Conservation (phyloP, 2,888 invertebrate species). For the Hololepta plana region DNA sequence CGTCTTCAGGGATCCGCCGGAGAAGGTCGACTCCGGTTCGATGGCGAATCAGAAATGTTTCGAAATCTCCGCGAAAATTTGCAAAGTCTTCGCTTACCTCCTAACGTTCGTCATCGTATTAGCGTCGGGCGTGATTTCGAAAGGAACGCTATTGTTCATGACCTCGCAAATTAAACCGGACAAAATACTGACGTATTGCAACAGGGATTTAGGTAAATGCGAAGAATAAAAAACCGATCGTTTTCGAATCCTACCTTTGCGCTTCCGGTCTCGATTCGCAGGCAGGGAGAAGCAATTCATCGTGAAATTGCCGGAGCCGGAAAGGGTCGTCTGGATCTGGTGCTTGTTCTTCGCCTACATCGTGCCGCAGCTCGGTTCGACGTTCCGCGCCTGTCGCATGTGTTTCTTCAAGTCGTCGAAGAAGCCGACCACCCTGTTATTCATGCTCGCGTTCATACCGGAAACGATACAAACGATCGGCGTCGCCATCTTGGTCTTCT, state of each 20-base stretch:
- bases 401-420: slow-evolving; percentile 81
- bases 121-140: slow-evolving; percentile 69
- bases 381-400: slow-evolving; percentile 70
- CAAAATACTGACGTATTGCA: slow-evolving; percentile 62
- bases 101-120: slow-evolving; percentile 74
- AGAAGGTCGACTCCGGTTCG: slow-evolving; percentile 73
- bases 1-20: slow-evolving; percentile 84
- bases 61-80: slow-evolving; percentile 65
- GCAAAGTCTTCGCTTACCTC: slow-evolving; percentile 71
- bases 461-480: slow-evolving; percentile 84
- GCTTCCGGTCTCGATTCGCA: slow-evolving; percentile 24
- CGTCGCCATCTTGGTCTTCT: slow-evolving; percentile 68
- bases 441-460: slow-evolving; percentile 55
- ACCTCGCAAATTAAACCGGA: slow-evolving; percentile 71
- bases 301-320: slow-evolving; percentile 64
- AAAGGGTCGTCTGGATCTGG: slow-evolving; percentile 88
- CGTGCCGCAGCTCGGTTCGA: slow-evolving; percentile 73
- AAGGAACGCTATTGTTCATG: slow-evolving; percentile 81
- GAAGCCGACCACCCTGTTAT: slow-evolving; percentile 45
- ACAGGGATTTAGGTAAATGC: slow-evolving; percentile 69
- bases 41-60: slow-evolving; percentile 77
- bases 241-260: background rate
- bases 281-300: slow-evolving; percentile 76
- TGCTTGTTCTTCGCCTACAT: slow-evolving; percentile 72
- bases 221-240: too few relatives aligned